Evolutionary conservation across 1,140 invertebrate genomes (phyloP).

Genomic region (Trinorchestia longiramus): DNA sequence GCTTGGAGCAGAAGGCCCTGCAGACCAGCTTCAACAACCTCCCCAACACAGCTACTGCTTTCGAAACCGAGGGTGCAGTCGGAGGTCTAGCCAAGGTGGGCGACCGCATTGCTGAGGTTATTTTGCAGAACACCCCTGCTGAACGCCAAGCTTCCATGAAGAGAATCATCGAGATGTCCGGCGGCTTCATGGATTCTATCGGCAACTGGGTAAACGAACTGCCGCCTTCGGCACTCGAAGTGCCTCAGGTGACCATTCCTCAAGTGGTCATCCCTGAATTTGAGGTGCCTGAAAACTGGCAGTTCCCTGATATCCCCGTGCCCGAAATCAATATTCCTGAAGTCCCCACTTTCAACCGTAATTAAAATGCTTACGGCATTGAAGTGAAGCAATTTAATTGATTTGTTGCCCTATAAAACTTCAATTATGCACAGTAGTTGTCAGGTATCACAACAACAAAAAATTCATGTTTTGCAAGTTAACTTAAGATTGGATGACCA

Average conservation of each 20-base stretch:
- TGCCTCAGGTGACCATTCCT: not conserved
- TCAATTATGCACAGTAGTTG: not conserved
- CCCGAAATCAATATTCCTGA: not conserved
- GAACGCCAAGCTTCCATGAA: not conserved
- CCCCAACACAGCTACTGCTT: not conserved
- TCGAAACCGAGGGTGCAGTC: not conserved
- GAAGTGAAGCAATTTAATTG: not conserved
- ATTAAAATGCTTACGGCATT: not conserved
- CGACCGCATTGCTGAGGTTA: not conserved
- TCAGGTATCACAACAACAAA: not conserved
- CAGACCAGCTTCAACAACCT: not conserved
- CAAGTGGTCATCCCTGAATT: not conserved
- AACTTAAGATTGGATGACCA: not conserved
- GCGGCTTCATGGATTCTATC: not conserved
- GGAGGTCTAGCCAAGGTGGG: not conserved
- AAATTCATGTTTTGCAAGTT: not conserved
- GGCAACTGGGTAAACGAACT: not conserved
- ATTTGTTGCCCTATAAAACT: not conserved
- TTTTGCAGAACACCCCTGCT: not conserved
- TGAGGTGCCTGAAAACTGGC: not conserved
- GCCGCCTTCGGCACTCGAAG: not conserved
- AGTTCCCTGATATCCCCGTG: not conserved
- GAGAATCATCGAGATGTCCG: not conserved
- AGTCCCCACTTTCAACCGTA: not conserved
- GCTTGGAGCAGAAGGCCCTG: not conserved